These are phyloP conservation scores for Lophochroa leadbeateri DNA, from an alignment of 2,113 vertebrate genomes.

Conservation along the genomic window DNA sequence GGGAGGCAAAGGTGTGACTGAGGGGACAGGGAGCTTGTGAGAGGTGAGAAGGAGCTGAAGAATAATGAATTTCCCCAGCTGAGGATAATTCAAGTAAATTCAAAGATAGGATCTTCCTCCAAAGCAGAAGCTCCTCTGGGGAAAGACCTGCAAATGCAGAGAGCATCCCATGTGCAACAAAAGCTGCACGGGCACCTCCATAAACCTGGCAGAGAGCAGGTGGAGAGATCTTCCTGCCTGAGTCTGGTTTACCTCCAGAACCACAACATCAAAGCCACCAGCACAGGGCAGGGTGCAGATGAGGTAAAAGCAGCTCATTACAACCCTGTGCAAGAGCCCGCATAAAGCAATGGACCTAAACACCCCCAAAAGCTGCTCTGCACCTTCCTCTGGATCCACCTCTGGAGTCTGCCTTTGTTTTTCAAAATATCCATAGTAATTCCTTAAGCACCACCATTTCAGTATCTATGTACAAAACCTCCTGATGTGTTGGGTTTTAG, in stretches of 20 bases:
- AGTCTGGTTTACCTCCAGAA: not conserved
- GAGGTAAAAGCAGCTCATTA: not conserved
- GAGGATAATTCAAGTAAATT: not conserved
- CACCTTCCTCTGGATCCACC: not conserved
- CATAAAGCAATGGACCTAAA: not conserved
- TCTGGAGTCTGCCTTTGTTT: not conserved
- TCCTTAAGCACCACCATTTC: not conserved
- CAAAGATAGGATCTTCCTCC: not conserved
- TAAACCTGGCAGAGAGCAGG: not conserved
- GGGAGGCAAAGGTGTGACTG: not conserved
- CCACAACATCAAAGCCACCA: not conserved
- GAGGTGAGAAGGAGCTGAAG: not conserved
- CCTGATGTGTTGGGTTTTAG: not conserved
- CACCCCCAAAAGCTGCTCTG: not conserved
- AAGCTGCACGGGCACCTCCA: not conserved
- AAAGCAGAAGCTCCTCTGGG: not conserved
- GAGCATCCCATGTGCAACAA: not conserved
- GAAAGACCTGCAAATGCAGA: not conserved
- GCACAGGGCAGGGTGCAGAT: accelerated
- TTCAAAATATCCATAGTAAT: not conserved
- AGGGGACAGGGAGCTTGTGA: not conserved
- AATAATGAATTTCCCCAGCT: not conserved
- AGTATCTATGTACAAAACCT: not conserved
- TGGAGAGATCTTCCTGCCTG: not conserved
- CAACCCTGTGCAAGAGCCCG: not conserved